Evolutionary conservation across 1,140 invertebrate genomes (phyloP).

Genomic region (Drosophila mojavensis): DNA sequence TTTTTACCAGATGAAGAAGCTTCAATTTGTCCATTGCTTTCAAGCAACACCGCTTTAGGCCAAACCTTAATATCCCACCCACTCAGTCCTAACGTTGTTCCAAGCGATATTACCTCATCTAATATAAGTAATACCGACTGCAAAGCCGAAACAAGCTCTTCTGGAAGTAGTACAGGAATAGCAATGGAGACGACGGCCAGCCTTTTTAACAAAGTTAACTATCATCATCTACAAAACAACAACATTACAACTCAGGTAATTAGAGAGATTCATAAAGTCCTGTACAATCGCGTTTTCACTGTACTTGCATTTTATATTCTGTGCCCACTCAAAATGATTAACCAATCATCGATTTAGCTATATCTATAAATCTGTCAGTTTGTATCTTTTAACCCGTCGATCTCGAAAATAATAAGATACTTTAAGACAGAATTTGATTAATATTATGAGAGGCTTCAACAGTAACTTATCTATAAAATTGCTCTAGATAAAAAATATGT

Average conservation of each 20-base stretch:
- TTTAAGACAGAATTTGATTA: too few species aligned
- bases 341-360: too few species aligned
- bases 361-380: too few species aligned
- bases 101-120: conserved; percentile 72
- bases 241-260: conserved; percentile 78
- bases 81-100: conserved; percentile 73
- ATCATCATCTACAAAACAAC: conserved; percentile 84
- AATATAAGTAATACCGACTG: conserved; percentile 62
- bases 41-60: conserved; percentile 83
- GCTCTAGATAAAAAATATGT: too few species aligned
- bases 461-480: too few species aligned
- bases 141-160: conserved; percentile 69
- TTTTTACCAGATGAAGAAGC: conserved; percentile 85
- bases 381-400: too few species aligned
- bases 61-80: conserved; percentile 85
- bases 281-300: not conserved
- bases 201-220: conserved; percentile 84
- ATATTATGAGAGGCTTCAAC: too few species aligned
- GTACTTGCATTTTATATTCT: too few species aligned
- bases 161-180: conserved; percentile 84
- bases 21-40: conserved; percentile 85
- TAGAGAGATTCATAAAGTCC: not conserved
- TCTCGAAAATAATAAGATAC: too few species aligned
- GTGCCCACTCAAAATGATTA: too few species aligned
- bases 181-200: conserved; percentile 84